A percentile compares a stretch with the other conserved stretches of the same genome.
phyloP scores from a whole-genome alignment of 2,888 invertebrate species.

The Iselma pallidipennis region DNA sequence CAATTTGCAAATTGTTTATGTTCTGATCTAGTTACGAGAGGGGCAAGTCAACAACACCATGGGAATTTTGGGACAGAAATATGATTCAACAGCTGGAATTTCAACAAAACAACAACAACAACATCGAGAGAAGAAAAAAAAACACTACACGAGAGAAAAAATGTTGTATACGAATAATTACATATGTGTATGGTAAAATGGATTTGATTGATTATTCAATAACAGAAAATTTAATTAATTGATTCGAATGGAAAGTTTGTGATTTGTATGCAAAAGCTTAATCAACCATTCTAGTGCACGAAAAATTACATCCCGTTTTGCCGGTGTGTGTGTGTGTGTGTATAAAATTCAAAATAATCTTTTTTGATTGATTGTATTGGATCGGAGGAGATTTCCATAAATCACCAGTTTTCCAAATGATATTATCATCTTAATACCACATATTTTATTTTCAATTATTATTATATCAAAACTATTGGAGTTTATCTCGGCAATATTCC shows the following conservation, averaged over 20 bases:
- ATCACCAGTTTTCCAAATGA: background rate
- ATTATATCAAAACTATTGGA: constrained; percentile 4
- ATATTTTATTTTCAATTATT: constrained; percentile 11
- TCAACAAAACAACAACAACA: too few relatives aligned
- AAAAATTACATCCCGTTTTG: background rate
- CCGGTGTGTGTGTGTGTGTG: too few relatives aligned
- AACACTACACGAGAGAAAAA: background rate
- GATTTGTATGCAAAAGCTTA: background rate
- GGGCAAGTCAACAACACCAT: constrained; percentile 20
- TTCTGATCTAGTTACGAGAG: constrained; percentile 25
- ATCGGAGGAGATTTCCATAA: background rate
- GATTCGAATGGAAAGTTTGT: background rate
- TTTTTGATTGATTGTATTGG: background rate
- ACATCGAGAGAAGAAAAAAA: too few relatives aligned
- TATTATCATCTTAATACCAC: constrained; percentile 9
- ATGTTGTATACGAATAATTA: background rate
- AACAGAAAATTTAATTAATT: background rate
- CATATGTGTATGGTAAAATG: background rate
- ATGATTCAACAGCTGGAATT: too few relatives aligned
- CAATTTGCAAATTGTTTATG: constrained; percentile 28
- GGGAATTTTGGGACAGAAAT: constrained; percentile 14
- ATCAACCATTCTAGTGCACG: background rate
- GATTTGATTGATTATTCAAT: background rate
- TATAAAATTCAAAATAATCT: too few relatives aligned
- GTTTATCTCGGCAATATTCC: background rate